Percentiles rank a stretch among this genome's conserved stretches.
Evolutionary conservation across 1,140 invertebrate species (phyloP).

Genomic region (Drosophila teissieri): DNA sequence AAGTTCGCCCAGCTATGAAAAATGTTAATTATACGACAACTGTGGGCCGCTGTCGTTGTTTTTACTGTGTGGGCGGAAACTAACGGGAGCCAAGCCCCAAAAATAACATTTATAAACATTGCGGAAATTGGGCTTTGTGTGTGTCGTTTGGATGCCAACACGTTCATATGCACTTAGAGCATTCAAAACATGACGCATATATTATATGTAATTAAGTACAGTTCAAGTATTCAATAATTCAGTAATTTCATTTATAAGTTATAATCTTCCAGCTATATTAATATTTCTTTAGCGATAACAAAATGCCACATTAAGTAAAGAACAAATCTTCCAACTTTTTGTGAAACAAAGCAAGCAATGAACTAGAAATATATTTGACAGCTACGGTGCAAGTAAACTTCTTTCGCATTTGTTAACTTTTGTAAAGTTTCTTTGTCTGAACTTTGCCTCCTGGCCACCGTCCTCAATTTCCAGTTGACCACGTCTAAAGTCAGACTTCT

Average conservation of each 20-base stretch:
- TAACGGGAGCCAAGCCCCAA: conserved; percentile 52
- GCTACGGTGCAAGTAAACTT: conserved; percentile 7
- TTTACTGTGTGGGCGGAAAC: conserved; percentile 35
- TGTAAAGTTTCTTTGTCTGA: conserved; percentile 16
- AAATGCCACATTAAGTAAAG: too few species aligned
- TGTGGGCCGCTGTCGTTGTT: conserved; percentile 28
- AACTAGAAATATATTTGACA: conserved; percentile 1
- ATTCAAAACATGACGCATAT: too few species aligned
- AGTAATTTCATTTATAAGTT: too few species aligned
- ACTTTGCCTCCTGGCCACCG: conserved; percentile 10
- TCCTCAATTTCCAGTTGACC: conserved; percentile 40
- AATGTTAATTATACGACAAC: conserved; percentile 58
- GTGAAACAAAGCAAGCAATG: neutral
- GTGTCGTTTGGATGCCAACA: conserved; percentile 7
- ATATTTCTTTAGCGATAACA: too few species aligned
- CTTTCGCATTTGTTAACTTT: conserved; percentile 15
- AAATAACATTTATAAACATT: conserved; percentile 42
- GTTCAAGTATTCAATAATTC: too few species aligned
- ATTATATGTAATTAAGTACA: too few species aligned
- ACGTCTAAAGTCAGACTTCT: conserved; percentile 37
- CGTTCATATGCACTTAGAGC: conserved; percentile 3
- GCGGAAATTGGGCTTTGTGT: conserved; percentile 23
- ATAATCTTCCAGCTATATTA: too few species aligned
- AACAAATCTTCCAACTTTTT: too few species aligned
- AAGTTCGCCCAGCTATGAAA: conserved; percentile 53